Base-by-base conservation (phyloP, 1,140 invertebrate genomes). In the Euborellia annulipes region DNA sequence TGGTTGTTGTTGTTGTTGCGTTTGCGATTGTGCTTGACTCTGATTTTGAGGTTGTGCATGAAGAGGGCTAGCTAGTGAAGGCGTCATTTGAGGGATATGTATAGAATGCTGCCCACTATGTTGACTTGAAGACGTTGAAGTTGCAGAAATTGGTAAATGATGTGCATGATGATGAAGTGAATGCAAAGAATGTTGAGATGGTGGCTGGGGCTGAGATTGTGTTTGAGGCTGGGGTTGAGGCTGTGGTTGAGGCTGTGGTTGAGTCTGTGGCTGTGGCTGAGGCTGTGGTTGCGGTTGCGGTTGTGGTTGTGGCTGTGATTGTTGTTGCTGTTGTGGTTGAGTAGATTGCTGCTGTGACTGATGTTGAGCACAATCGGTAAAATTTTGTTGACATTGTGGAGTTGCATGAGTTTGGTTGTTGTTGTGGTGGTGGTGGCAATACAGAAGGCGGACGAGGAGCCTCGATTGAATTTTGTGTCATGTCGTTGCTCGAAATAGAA, bases 401-500 rank as follows among this genome's bases (percentile, higher is more conserved):
- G 49, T 16, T 20, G 18, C 4, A 27, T 27, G 23, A 27, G 4
- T 27, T 27, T 4, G 4, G 4, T 27, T 4, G 4, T 27, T 27
- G 42, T 13, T 22, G n/a, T 13, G n/a, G n/a, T 36, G 50, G 52
- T 11, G 36, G 45, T 7, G 42, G 36, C 6, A 38, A 18, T 39
- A 62, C 62, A 32, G 60, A 58, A 52, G 65, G 65, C 7, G 71
- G 67, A 36, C 70, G 60, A 53, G 71, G 67, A 58, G 73, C 57
- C 63, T 82, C 78, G 52, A 77, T 74, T 52, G 79, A 76, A 55
- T 79, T 80, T 40, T 82, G 81, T 13, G 78, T 79, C 55, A 90
- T 72, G 59, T 90, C 84, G 54, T 60, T 67, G 27, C 83, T 85
- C 0, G 82, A 79, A 45, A 91, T 89, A 17, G 84, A 86, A 0